Conservation (phyloP, 2,113 vertebrate species). For the Heloderma charlesbogerti region DNA sequence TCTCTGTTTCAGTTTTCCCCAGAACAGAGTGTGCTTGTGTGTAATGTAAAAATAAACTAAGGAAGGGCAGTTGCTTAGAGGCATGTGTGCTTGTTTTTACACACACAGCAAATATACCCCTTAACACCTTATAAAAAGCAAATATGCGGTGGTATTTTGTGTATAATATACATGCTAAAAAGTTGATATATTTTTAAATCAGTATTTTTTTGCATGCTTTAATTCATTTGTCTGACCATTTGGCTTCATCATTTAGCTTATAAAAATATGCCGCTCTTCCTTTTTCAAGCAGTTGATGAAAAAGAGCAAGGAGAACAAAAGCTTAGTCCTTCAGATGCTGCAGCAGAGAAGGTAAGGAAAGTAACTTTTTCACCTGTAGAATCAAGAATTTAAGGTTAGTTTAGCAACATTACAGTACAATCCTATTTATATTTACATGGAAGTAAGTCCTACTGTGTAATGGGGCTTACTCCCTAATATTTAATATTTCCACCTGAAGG, state of each 20-base stretch:
- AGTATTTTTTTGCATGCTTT: not conserved
- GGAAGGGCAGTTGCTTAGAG: not conserved
- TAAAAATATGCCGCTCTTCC: constrained; percentile 42
- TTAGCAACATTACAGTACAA: not conserved
- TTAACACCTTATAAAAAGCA: not conserved
- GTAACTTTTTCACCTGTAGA: not conserved
- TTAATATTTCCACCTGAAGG: no score
- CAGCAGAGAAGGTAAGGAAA: constrained; percentile 78
- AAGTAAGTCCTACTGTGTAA: not conserved
- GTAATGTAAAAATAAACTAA: not conserved
- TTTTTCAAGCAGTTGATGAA: constrained; percentile 75
- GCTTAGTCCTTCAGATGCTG: constrained; percentile 72
- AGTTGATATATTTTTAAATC: not conserved
- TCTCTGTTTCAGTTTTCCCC: not conserved
- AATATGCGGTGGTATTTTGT: not conserved
- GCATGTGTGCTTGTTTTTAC: not conserved
- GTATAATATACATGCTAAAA: no score
- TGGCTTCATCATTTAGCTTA: constrained; percentile 32
- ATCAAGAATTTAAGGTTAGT: not conserved
- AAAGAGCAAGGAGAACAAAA: constrained; percentile 78
- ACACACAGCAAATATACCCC: not conserved
- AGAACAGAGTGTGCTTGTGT: not conserved
- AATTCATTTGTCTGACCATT: not conserved
- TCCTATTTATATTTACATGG: not conserved
- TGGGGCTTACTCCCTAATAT: not conserved